Base-by-base conservation (phyloP, 2,113 vertebrate genomes). In the Pongo pygmaeus region DNA sequence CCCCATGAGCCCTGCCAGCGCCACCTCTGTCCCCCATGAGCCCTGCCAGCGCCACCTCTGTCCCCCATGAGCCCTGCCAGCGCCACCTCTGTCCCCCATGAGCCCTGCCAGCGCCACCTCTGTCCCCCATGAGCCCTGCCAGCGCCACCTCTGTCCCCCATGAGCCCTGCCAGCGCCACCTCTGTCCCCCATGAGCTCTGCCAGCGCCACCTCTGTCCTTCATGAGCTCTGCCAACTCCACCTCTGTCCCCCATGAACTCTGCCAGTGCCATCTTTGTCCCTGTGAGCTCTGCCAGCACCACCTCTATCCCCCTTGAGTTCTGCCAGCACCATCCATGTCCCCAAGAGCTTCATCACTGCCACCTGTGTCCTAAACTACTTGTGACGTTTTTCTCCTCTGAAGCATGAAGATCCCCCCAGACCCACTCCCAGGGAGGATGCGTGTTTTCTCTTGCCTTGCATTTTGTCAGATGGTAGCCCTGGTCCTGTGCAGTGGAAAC, bases 371-470 rank as follows among this genome's bases (percentile, higher is more conserved):
- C 80, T 43, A 5, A 61, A 14, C 69, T 22, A 13, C 11, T 2
- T 2, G 6, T 13, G 25, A 4, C 0, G 0, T 50, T 5, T 55
- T 75, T 43, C 61, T 46, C 35, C 48, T 79, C 16, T 0, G 12
- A 35, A 64, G 17, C 0, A 0, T 78, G 0, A 1, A 25, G 46
- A 1, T 12, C 5, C 50, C 67, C n/a, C 8, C 11, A 18, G 30
- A 16, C 4, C 32, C 4, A 17, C 43, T 18, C 38, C 17, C 9
- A 20, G 0, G 11, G 67, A 43, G 81, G 59, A 3, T 0, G 0
- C 0, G 1, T 20, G 40, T 8, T 25, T 25, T 35, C 72, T 35
- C 13, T 5, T 1, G 4, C 17, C 43, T 8, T 35, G 57, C 23
- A 2, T 6, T 6, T 32, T 43, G 22, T 5, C 32, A 4, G 6